Conservation (phyloP, 2,888 invertebrate species). For the Drosophila tripunctata region DNA sequence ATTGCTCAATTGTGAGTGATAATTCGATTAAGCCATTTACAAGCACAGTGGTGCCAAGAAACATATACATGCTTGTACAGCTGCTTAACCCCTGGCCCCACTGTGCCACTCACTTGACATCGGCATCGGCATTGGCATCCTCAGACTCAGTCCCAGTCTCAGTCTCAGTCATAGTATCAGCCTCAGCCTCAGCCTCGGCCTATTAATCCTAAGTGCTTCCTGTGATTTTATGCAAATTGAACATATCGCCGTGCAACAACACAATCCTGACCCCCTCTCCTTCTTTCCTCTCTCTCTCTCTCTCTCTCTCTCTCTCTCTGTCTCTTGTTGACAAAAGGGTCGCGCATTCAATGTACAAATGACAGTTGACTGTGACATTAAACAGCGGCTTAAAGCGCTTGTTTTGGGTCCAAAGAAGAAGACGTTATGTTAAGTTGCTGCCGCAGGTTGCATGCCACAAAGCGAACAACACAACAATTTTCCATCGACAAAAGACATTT, state of each 20-base stretch:
- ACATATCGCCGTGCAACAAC: conserved; percentile 67
- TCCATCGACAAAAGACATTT: conserved; percentile 79
- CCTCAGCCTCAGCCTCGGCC: too few relatives aligned
- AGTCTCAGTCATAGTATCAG: too few relatives aligned
- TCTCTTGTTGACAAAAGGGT: conserved; percentile 8
- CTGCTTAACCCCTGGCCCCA: conserved; percentile 51
- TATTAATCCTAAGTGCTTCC: conserved; percentile 80
- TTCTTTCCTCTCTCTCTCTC: neutral
- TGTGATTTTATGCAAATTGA: conserved; percentile 79
- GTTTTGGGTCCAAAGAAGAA: conserved; percentile 67
- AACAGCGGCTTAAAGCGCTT: conserved; percentile 77
- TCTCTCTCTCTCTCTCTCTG: neutral
- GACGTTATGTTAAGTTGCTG: conserved; percentile 74
- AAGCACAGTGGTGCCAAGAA: conserved; percentile 23
- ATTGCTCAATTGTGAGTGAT: conserved; percentile 15
- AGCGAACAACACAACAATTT: conserved; percentile 59
- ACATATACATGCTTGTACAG: conserved; percentile 30
- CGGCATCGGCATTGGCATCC: conserved; percentile 41
- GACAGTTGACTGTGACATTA: conserved; percentile 82
- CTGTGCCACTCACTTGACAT: conserved; percentile 19
- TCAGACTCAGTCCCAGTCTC: too few relatives aligned
- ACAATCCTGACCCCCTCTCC: too few relatives aligned
- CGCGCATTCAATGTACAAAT: conserved; percentile 76
- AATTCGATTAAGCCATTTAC: conserved; percentile 30
- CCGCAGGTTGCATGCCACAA: conserved; percentile 30